Base-by-base conservation (phyloP, 2,113 vertebrate species). In the Rhodinocichla rosea region DNA sequence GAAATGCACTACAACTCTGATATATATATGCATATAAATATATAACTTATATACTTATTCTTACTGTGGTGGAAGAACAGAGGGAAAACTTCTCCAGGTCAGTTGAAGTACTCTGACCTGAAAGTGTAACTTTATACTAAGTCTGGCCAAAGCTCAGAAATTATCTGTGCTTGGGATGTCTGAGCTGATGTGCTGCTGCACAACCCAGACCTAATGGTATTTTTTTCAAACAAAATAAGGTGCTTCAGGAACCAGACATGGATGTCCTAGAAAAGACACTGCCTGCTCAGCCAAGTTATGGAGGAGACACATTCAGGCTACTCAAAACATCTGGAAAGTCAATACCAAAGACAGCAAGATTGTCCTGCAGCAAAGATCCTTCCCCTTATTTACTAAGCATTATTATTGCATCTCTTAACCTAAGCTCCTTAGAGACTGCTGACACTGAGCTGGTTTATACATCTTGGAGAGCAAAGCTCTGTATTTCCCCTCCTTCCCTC, bases 181-280 rank as follows among this genome's bases (percentile, higher is more conserved):
- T 57, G 42, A 78, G 35, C 19, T 50, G n/a, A 32, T 13, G 52
- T 47, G 78, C 30, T 27, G 37, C 65, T 57, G 15, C 2, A 3
- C 15, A 70, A 56, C n/a, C 24, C 15, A n/a, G 86, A 39, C 52
- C 15, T 33, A 35, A 49, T 9, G 32, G 47, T 49, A 10, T 40
- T 83, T 59, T n/a, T 37, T 80, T 40, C 59, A 49, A 57, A 83
- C 24, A 40, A 65, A 82, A 21, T 3, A 24, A 64, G 14, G 47
- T 4, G 7, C 32, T 59, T 14, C 42, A n/a, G 70, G 0, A 2
- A 53, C 24, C 45, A 67, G 37, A 15, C 3, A 8, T 0, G 9
- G 49, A 37, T 90, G 28, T 18, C 15, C 52, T 13, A 12, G 4
- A 18, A 37, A 63, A 55, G 27, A 39, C 19, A 19, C 12, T 19